phyloP scores from a whole-genome alignment of 2,888 invertebrate genomes.

The Dioctria linearis region DNA sequence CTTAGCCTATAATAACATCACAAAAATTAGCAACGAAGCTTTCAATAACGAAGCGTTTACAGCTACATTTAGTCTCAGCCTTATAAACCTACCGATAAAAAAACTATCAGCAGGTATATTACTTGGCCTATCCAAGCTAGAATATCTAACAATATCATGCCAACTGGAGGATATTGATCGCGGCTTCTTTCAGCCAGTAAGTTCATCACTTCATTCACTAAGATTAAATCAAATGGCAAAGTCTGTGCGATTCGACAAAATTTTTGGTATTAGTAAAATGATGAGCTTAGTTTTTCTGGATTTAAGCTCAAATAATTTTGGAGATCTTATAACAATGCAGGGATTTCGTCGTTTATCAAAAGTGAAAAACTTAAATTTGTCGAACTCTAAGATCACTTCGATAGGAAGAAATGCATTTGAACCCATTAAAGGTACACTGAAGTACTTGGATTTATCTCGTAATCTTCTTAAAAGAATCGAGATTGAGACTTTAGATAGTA shows the following conservation, averaged over 20 bases:
- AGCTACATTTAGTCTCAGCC: conserved; percentile 60
- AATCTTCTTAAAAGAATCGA: conserved; percentile 63
- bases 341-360: conserved; percentile 63
- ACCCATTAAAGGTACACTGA: conserved; percentile 60
- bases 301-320: conserved; percentile 64
- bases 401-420: conserved; percentile 64
- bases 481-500: conserved; percentile 55
- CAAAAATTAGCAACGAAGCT: conserved; percentile 61
- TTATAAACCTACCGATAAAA: conserved; percentile 60
- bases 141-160: conserved; percentile 62
- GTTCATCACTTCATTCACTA: conserved; percentile 63
- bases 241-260: conserved; percentile 59
- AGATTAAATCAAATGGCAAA: conserved; percentile 61
- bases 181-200: conserved; percentile 66
- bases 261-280: conserved; percentile 63
- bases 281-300: conserved; percentile 62
- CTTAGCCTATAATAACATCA: conserved; percentile 60
- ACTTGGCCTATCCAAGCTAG: conserved; percentile 63
- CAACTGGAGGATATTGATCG: conserved; percentile 60
- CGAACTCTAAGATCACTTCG: conserved; percentile 60
- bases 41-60: conserved; percentile 64
- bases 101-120: conserved; percentile 63
- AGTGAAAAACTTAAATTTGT: conserved; percentile 62
- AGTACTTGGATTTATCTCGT: conserved; percentile 63
- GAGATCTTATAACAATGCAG: conserved; percentile 60